phyloP scores from a whole-genome alignment of 2,888 invertebrate genomes.

The Tipula unca region DNA sequence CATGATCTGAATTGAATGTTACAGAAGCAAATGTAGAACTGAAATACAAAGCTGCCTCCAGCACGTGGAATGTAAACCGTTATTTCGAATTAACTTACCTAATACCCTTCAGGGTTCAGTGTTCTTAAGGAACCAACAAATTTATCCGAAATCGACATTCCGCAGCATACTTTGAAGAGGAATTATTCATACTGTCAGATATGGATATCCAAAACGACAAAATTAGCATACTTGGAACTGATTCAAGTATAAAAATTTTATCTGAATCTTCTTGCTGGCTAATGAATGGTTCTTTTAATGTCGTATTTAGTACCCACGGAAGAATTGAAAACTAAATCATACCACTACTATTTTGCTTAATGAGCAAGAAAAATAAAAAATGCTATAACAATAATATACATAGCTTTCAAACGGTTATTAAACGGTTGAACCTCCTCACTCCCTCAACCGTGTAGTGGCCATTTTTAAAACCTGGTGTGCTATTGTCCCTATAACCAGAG shows the following conservation, averaged over 20 bases:
- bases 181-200: neutral
- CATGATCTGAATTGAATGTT: too few relatives aligned
- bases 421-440: too few relatives aligned
- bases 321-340: neutral
- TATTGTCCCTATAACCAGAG: too few relatives aligned
- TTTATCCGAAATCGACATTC: neutral
- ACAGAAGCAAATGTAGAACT: too few relatives aligned
- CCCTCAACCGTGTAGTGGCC: too few relatives aligned
- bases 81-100: neutral
- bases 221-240: neutral
- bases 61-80: too few relatives aligned
- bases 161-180: neutral
- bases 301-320: neutral
- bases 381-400: too few relatives aligned
- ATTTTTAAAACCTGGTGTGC: too few relatives aligned
- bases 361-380: neutral
- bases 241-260: neutral
- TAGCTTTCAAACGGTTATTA: too few relatives aligned
- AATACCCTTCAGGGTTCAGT: neutral
- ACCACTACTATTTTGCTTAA: neutral
- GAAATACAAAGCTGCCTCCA: too few relatives aligned
- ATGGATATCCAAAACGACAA: neutral
- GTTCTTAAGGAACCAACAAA: neutral
- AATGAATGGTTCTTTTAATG: neutral
- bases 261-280: neutral